Base-by-base conservation (phyloP, 2,113 vertebrate genomes). In the Leptobrachium ailaonicum region DNA sequence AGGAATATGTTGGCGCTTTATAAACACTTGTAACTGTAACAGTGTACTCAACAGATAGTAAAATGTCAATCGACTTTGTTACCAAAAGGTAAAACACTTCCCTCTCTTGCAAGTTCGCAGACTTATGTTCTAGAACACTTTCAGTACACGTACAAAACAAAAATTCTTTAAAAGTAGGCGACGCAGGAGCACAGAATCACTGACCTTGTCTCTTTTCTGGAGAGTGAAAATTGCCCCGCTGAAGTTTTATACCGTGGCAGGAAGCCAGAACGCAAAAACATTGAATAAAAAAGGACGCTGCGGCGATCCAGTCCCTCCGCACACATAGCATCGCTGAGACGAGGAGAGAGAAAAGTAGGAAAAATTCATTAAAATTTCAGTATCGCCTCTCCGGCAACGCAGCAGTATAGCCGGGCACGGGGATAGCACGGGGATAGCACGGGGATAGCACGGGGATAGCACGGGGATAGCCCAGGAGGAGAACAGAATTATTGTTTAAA, bases 171-270 rank as follows among this genome's bases (percentile, higher is more conserved):
- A 32, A 32, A 32, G 20, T 32, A 32, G 20, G 20, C 20, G 20
- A 32, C 20, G 20, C 20, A 32, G 7, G 41, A 10, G 42, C 5
- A 45, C 41, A 83, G 56, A 82, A 66, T 43, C 87, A 96, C 96
- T 91, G 86, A 98, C 97, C 97, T 96, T 95, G 94, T 79, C 90
- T 90, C 83, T 82, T 81, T 89, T 94, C 92, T 82, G 91, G 89
- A 86, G 93, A 93, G 82, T 86, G 82, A 75, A 90, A 81, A 71
- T 85, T 84, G 88, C 87, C 87, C n/a, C 88, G 81, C 82, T 72
- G 86, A 43, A 87, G 74, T 82, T 82, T 85, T 73, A 87, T 87
- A 86, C 85, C 91, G 79, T 87, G 87, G 91, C 92, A 86, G 44
- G 86, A 87, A 76, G 87, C 87, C 88, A 91, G 84, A 73, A 90